A percentile compares a stretch with the other conserved stretches of the same genome.
Evolutionary conservation across 2,113 vertebrate genomes (phyloP).

Genomic region (Eulemur macaco): DNA sequence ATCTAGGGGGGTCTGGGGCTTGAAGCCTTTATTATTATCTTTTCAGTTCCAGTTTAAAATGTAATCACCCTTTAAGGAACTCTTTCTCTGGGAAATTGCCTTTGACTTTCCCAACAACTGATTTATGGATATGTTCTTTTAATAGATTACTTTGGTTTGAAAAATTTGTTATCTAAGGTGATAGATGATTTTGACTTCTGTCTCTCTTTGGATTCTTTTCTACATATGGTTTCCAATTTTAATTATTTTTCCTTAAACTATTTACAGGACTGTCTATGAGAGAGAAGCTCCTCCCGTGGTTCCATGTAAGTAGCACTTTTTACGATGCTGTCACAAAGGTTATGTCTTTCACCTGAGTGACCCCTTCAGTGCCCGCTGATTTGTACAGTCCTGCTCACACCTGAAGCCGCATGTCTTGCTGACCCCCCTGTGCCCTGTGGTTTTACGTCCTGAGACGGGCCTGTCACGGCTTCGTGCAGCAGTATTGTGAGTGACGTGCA

Average conservation of each 20-base stretch:
- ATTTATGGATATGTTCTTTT: not conserved
- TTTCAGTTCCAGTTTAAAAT: not conserved
- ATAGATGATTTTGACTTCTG: not conserved
- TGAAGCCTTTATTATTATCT: not conserved
- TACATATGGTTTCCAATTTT: constrained; percentile 1
- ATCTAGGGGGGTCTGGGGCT: not conserved
- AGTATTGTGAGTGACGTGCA: not conserved
- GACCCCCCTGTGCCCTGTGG: not conserved
- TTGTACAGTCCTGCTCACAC: not conserved
- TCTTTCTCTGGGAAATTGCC: not conserved
- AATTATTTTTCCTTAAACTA: not conserved
- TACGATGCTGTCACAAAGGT: not conserved
- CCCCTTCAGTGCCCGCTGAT: not conserved
- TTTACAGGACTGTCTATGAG: not conserved
- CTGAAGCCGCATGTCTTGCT: not conserved
- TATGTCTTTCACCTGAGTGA: not conserved
- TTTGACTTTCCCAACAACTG: constrained; percentile 11
- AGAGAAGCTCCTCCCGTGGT: not conserved
- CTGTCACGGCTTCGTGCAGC: not conserved
- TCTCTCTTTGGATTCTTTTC: constrained; percentile 7
- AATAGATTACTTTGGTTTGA: constrained; percentile 23
- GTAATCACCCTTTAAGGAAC: not conserved
- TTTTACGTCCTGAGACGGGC: not conserved
- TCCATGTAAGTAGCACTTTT: not conserved
- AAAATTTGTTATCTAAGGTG: not conserved